Conservation (phyloP, 2,113 vertebrate species). For the Hypanus sabinus region DNA sequence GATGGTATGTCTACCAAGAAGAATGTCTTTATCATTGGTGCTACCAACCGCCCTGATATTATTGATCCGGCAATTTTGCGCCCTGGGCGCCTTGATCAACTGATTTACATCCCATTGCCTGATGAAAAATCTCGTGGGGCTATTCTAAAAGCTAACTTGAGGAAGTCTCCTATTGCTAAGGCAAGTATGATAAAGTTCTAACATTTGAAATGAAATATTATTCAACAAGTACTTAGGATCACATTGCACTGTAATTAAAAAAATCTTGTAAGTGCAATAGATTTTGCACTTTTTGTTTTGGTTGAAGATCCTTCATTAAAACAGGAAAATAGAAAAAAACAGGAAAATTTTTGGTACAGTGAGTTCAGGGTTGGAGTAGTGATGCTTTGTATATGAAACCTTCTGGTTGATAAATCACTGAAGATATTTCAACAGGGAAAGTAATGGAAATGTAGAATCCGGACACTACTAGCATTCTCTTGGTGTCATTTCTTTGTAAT, state of each 20-base stretch:
- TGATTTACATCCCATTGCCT: slow-evolving; percentile 95
- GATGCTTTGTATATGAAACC: too few species aligned
- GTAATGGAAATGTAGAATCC: too few species aligned
- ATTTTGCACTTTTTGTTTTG: too few species aligned
- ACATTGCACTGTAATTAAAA: background rate
- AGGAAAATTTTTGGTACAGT: too few species aligned
- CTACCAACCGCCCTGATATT: slow-evolving; percentile 96
- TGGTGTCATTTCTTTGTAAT: too few species aligned
- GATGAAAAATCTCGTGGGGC: slow-evolving; percentile 94
- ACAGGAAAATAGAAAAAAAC: too few species aligned
- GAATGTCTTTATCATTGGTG: slow-evolving; percentile 96
- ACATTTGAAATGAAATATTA: background rate
- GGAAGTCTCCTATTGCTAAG: slow-evolving; percentile 96
- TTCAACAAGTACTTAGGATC: background rate
- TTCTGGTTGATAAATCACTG: too few species aligned
- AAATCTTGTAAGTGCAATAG: too few species aligned
- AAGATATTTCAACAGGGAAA: too few species aligned
- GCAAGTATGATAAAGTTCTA: slow-evolving; percentile 47
- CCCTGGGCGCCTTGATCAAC: slow-evolving; percentile 90
- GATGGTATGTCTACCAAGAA: slow-evolving; percentile 99
- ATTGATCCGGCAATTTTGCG: slow-evolving; percentile 94
- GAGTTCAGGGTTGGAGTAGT: too few species aligned
- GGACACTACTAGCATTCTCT: too few species aligned
- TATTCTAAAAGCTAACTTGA: slow-evolving; percentile 93
- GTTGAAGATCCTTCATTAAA: too few species aligned